Conservation (phyloP, 2,797 vertebrate species). For the Gadopsis bispinosus region DNA sequence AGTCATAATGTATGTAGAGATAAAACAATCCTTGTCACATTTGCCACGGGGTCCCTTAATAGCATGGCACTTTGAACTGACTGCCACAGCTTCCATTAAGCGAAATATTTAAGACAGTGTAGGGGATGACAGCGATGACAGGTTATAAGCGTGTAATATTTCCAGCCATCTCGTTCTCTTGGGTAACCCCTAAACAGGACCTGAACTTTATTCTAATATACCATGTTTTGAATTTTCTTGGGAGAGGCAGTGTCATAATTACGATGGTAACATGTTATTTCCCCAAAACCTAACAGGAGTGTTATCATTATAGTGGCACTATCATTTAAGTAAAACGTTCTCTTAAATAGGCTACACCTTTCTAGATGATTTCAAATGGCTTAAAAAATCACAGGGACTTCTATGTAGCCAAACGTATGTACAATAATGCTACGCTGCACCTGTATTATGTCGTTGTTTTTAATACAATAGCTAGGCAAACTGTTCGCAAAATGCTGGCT, state of each 20-base stretch:
- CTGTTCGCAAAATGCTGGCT: no score
- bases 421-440: neutral
- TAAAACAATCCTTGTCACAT: constrained; percentile 28
- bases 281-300: neutral
- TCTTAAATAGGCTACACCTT: neutral
- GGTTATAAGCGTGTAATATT: neutral
- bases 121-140: neutral
- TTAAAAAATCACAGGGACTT: neutral
- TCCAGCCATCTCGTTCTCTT: neutral
- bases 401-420: neutral
- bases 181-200: no score
- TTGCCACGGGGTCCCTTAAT: neutral
- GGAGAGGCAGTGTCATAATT: constrained; percentile 11
- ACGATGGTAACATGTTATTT: constrained; percentile 12
- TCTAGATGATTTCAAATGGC: neutral
- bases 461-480: neutral
- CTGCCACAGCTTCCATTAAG: constrained; percentile 18
- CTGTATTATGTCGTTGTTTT: neutral
- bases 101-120: constrained; percentile 33
- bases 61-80: constrained; percentile 24
- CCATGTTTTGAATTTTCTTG: neutral
- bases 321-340: neutral
- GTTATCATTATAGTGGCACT: neutral
- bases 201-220: neutral
- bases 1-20: no score